A percentile compares a stretch with the other conserved stretches of the same genome.
These are phyloP conservation scores for Sciurus carolinensis DNA, from an alignment of 2,797 vertebrate species.

Conservation along the genomic window DNA sequence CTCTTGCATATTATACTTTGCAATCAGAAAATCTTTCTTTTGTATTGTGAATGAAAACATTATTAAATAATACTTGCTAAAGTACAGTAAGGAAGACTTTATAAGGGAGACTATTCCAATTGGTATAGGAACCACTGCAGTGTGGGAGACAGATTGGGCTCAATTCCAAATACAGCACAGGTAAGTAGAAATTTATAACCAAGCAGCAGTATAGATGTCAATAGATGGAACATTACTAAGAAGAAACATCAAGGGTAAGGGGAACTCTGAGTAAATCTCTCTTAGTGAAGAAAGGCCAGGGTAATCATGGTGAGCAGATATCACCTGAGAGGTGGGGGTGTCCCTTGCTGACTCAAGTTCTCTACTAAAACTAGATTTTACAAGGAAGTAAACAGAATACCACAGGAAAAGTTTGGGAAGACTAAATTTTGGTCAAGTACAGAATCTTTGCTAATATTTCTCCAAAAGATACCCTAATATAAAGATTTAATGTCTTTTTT, in stretches of 20 bases:
- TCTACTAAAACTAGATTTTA: background rate
- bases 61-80: background rate
- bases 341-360: background rate
- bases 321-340: fast-evolving
- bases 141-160: background rate
- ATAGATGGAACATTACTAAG: background rate
- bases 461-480: background rate
- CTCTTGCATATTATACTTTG: background rate
- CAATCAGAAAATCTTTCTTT: background rate
- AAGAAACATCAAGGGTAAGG: background rate
- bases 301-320: too few species aligned
- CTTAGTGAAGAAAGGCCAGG: background rate
- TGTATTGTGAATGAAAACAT: background rate
- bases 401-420: background rate
- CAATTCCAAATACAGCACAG: background rate
- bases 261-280: background rate
- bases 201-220: background rate
- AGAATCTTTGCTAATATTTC: background rate
- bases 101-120: background rate
- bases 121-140: background rate
- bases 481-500: background rate
- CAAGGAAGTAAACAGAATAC: background rate
- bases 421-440: background rate
- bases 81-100: background rate
- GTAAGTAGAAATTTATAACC: background rate